Conservation (phyloP, 2,888 invertebrate species). For the Cataglyphis albicans region DNA sequence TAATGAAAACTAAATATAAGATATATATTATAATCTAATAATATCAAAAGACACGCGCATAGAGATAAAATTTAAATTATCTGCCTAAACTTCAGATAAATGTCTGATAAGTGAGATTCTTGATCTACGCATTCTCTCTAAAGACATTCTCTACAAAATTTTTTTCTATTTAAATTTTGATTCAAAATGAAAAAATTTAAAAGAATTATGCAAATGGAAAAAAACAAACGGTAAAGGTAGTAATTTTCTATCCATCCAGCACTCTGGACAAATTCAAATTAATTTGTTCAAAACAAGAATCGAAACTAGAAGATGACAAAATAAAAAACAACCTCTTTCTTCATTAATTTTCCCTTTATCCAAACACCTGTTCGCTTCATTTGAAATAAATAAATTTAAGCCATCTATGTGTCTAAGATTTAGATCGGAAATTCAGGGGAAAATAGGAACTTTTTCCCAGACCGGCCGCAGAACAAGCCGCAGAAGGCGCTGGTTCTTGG, state of each 20-base stretch:
- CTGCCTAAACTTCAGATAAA: background rate
- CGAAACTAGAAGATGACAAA: background rate
- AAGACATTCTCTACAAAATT: background rate
- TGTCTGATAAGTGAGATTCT: background rate
- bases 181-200: background rate
- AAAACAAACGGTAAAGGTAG: background rate
- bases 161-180: background rate
- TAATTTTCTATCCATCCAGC: background rate
- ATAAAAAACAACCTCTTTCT: too few species aligned
- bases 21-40: background rate
- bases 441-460: slow-evolving; percentile 30
- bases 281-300: too few species aligned
- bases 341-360: too few species aligned
- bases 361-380: too few species aligned
- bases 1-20: background rate
- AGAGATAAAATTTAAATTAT: background rate
- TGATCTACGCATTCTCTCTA: background rate
- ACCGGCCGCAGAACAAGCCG: slow-evolving; percentile 24
- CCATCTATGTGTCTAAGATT: background rate
- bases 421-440: background rate
- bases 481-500: slow-evolving; percentile 75
- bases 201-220: background rate
- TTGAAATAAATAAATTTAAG: background rate
- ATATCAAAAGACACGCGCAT: background rate
- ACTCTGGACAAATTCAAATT: background rate